phyloP scores from a whole-genome alignment of 2,888 invertebrate genomes.

The Agrochola lychnidis region DNA sequence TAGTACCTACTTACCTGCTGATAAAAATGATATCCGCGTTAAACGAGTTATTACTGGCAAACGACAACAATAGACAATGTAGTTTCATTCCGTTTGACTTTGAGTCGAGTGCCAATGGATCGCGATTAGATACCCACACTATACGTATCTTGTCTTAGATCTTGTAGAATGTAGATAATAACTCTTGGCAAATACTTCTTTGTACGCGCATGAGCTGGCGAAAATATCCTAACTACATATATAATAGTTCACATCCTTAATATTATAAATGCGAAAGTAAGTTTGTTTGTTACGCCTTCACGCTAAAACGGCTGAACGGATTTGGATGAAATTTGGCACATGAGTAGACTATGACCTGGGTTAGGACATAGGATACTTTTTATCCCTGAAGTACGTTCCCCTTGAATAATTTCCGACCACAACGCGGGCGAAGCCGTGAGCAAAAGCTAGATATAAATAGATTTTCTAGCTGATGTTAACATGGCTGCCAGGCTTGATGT shows the following conservation, averaged over 20 bases:
- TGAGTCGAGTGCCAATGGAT: constrained; percentile 14
- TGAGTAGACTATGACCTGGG: too few species aligned
- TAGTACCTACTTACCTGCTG: background rate
- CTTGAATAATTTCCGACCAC: too few species aligned
- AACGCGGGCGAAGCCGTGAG: too few species aligned
- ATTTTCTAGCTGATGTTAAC: background rate
- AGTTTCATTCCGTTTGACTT: constrained; percentile 1
- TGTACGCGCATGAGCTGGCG: background rate
- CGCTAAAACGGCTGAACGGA: too few species aligned
- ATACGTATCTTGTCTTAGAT: constrained; percentile 28
- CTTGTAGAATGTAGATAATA: constrained; percentile 25
- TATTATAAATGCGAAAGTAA: too few species aligned
- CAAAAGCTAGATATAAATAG: background rate
- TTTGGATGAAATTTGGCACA: too few species aligned
- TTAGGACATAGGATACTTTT: too few species aligned
- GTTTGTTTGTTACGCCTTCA: too few species aligned
- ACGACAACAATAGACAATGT: constrained; percentile 11
- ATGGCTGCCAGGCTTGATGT: background rate
- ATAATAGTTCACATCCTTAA: too few species aligned
- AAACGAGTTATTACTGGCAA: constrained; percentile 21
- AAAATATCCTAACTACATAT: background rate
- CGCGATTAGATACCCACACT: constrained; percentile 19
- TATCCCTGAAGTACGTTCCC: too few species aligned
- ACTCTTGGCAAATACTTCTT: constrained; percentile 14
- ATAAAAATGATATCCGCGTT: constrained; percentile 22